A percentile compares a stretch with the other conserved stretches of the same genome.
phyloP scores from a whole-genome alignment of 2,888 invertebrate species.

The Phania funesta region DNA sequence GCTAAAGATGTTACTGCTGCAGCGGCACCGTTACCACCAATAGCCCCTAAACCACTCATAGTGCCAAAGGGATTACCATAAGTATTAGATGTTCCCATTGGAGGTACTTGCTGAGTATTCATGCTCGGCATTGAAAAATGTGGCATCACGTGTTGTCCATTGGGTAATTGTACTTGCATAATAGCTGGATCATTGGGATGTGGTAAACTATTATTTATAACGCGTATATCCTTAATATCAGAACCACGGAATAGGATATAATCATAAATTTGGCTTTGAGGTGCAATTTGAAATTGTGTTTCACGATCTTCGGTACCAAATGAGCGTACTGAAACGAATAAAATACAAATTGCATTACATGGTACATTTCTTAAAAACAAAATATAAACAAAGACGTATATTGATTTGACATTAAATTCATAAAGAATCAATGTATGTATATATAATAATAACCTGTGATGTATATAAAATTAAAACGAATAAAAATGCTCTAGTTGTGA shows the following conservation, averaged over 20 bases:
- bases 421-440: too few relatives aligned
- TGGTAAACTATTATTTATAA: conserved; percentile 92
- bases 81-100: conserved; percentile 74
- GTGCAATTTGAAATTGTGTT: conserved; percentile 96
- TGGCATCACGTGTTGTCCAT: conserved; percentile 84
- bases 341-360: background rate
- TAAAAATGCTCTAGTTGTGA: too few relatives aligned
- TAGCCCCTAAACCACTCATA: conserved; percentile 79
- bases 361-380: background rate
- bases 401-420: too few relatives aligned
- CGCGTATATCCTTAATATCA: conserved; percentile 99
- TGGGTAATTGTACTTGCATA: conserved; percentile 92
- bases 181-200: conserved; percentile 99
- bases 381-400: too few relatives aligned
- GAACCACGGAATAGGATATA: conserved; percentile 98
- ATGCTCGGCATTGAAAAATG: conserved; percentile 88
- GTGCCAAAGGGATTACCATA: conserved; percentile 80
- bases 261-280: conserved; percentile 98
- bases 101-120: conserved; percentile 80
- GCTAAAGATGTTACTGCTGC: conserved; percentile 77
- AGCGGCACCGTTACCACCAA: conserved; percentile 74
- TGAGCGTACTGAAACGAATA: conserved; percentile 90
- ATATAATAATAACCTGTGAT: too few relatives aligned
- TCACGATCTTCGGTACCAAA: conserved; percentile 99
- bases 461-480: too few relatives aligned